Conservation (phyloP, 2,888 invertebrate genomes). For the Caenorhabditis sulstoni region DNA sequence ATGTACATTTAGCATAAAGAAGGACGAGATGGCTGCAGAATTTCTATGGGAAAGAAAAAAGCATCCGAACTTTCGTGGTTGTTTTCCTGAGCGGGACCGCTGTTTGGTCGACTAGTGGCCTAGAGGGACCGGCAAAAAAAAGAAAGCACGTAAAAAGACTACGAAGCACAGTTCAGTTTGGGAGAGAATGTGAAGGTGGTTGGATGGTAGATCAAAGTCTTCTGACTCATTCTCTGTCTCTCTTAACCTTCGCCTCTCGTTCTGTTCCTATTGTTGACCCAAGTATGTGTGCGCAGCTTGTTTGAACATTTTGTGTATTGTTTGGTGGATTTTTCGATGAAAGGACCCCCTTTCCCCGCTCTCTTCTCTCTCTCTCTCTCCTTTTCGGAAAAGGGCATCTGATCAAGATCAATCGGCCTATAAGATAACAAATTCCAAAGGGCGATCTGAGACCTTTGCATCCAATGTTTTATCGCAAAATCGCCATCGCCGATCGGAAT, state of each 20-base stretch:
- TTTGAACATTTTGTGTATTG: conserved; percentile 60
- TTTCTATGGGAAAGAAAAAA: too few relatives aligned
- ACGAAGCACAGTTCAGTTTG: too few relatives aligned
- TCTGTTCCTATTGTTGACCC: conserved; percentile 42
- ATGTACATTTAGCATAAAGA: too few relatives aligned
- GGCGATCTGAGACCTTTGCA: too few relatives aligned
- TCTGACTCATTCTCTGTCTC: conserved; percentile 44
- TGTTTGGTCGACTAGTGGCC: too few relatives aligned
- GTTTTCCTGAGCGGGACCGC: too few relatives aligned
- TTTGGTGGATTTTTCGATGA: conserved; percentile 43
- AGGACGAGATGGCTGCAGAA: not conserved
- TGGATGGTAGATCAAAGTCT: conserved; percentile 37
- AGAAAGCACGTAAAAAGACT: too few relatives aligned
- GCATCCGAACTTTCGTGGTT: too few relatives aligned
- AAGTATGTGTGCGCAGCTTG: conserved; percentile 51
- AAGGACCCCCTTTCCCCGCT: conserved; percentile 8
- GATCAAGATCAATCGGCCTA: conserved; percentile 30
- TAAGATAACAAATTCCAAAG: not conserved
- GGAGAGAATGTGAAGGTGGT: not conserved
- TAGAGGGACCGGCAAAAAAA: not conserved
- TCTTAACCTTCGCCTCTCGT: conserved; percentile 3
- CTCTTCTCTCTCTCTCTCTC: not conserved
- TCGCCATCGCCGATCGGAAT: not conserved
- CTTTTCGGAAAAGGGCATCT: conserved; percentile 8
- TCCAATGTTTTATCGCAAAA: not conserved